Percentiles rank a stretch among this genome's conserved stretches.
Conservation (phyloP, 2,113 vertebrate species). For the Heptranchias perlo region DNA sequence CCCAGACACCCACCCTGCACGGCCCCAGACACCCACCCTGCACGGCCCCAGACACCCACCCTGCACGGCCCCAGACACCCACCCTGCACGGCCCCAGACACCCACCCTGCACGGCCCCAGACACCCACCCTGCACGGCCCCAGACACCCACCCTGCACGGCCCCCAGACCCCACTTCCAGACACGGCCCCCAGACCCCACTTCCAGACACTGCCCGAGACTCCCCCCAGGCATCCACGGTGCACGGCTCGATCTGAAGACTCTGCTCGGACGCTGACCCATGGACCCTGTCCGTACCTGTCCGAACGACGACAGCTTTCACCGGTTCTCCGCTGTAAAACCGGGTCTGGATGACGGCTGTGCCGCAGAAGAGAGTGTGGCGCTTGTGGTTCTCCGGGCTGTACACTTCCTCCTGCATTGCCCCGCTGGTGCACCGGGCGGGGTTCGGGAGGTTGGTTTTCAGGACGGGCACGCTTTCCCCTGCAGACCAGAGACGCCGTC, state of each 20-base stretch:
- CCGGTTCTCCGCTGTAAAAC: slow-evolving; percentile 42
- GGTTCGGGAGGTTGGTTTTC: slow-evolving; percentile 43
- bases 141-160: no score
- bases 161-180: no score
- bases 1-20: no score
- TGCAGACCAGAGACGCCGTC: neutral
- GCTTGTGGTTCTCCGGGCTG: slow-evolving; percentile 42
- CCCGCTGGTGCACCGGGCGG: neutral
- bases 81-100: no score
- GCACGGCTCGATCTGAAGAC: neutral
- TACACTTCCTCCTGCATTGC: slow-evolving; percentile 34
- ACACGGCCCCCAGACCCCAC: no score
- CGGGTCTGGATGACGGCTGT: slow-evolving; percentile 45
- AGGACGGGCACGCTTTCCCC: slow-evolving; percentile 46
- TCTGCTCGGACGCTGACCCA: neutral
- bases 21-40: no score
- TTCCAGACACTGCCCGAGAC: neutral
- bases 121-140: no score
- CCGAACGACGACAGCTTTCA: slow-evolving; percentile 44
- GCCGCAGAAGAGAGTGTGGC: slow-evolving; percentile 48
- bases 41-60: no score
- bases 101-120: no score
- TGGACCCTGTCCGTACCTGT: slow-evolving; percentile 41
- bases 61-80: no score
- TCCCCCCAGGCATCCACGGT: no score